A percentile compares a stretch with the other conserved stretches of the same genome.
Conservation (phyloP, 2,797 vertebrate species). For the Pseudomugil gertrudae region DNA sequence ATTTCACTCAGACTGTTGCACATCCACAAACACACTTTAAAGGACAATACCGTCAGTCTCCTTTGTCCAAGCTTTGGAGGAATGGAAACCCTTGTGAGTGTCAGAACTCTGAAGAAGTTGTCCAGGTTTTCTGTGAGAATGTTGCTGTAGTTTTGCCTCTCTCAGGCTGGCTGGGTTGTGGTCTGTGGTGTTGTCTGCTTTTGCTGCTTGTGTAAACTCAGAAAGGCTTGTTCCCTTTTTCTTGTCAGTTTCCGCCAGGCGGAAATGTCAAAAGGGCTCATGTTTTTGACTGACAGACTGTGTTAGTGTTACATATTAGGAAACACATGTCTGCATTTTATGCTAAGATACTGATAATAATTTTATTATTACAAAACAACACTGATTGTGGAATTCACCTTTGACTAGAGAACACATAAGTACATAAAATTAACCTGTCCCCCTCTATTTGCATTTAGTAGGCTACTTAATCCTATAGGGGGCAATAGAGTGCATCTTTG, state of each 20-base stretch:
- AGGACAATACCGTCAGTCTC: constrained; percentile 64
- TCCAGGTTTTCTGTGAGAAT: constrained; percentile 28
- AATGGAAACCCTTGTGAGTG: constrained; percentile 17
- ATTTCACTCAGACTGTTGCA: constrained; percentile 17
- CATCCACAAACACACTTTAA: constrained; percentile 25
- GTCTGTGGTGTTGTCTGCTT: constrained; percentile 42
- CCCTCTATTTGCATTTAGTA: background rate
- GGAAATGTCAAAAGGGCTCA: constrained; percentile 70
- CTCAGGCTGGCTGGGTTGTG: constrained; percentile 46
- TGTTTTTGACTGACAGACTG: constrained; percentile 56
- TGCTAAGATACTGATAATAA: background rate
- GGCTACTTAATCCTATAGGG: background rate
- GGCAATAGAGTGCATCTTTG: background rate
- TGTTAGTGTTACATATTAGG: constrained; percentile 23
- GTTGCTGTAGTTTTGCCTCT: constrained; percentile 28
- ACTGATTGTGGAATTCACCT: background rate
- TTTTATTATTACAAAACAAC: background rate
- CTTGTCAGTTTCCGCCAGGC: constrained; percentile 78
- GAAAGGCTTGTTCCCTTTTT: constrained; percentile 77
- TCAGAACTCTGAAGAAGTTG: constrained; percentile 42
- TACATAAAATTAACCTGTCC: background rate
- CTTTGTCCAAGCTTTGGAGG: constrained; percentile 41
- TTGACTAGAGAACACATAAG: background rate
- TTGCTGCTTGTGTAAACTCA: constrained; percentile 48
- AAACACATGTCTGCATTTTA: constrained; percentile 8